phyloP scores from a whole-genome alignment of 2,888 invertebrate species.

The Drosophila flavopinicola region DNA sequence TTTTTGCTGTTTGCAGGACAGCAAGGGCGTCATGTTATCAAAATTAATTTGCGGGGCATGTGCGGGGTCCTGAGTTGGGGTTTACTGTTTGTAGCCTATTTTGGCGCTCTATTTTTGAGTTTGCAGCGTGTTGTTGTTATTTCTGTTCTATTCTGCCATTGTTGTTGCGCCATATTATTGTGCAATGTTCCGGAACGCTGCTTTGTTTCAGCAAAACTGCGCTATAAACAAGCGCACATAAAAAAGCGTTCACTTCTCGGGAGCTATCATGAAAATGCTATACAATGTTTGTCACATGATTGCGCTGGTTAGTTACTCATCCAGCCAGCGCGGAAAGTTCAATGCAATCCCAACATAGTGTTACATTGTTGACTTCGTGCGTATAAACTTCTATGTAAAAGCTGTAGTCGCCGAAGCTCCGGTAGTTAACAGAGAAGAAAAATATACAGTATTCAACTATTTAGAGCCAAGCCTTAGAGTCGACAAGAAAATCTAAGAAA shows the following conservation, averaged over 20 bases:
- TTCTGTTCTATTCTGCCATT: conserved; percentile 17
- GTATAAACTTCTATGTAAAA: too few species aligned
- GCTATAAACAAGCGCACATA: conserved; percentile 65
- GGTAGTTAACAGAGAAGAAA: too few species aligned
- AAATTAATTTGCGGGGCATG: conserved; percentile 64
- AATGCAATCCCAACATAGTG: conserved; percentile 24
- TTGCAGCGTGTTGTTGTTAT: conserved; percentile 40
- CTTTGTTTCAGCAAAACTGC: conserved; percentile 72
- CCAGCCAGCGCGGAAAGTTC: conserved; percentile 7
- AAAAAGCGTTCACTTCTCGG: conserved; percentile 42
- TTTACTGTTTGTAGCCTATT: conserved; percentile 59
- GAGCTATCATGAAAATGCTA: conserved; percentile 34
- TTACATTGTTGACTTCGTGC: conserved; percentile 7
- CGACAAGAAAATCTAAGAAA: too few species aligned
- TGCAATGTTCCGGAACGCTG: conserved; percentile 79
- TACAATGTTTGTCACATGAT: conserved; percentile 68
- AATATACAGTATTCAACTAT: too few species aligned
- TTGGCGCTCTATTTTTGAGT: conserved; percentile 74
- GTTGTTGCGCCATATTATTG: conserved; percentile 59
- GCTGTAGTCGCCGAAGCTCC: too few species aligned
- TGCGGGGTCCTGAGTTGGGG: conserved; percentile 2
- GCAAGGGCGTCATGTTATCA: conserved; percentile 51
- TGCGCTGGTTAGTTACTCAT: conserved; percentile 54
- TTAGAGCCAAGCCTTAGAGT: too few species aligned
- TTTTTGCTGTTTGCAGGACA: conserved; percentile 13